Conservation (phyloP, 2,888 invertebrate genomes). For the Drosophila putrida region DNA sequence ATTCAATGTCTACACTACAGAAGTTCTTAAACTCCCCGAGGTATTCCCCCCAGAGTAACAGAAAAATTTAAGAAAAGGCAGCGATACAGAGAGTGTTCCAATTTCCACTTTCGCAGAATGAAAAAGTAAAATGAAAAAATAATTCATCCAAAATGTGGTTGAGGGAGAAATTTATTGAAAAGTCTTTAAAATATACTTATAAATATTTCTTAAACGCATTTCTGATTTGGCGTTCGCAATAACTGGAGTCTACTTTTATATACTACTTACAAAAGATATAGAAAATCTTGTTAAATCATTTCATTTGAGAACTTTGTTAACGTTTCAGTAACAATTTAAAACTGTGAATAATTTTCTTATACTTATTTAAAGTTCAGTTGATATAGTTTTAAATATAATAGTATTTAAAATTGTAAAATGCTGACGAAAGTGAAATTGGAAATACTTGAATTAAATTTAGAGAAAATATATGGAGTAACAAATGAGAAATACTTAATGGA, state of each 20-base stretch:
- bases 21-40: no score
- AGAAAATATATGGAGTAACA: not conserved
- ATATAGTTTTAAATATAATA: not conserved
- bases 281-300: no score
- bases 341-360: not conserved
- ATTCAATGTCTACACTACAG: conserved; percentile 77
- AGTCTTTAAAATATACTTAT: no score
- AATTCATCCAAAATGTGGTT: no score
- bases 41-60: no score
- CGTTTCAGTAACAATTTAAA: not conserved
- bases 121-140: not conserved
- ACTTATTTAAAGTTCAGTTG: not conserved
- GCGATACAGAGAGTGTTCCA: not conserved
- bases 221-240: no score
- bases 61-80: no score
- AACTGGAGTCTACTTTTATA: no score
- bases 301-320: no score
- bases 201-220: no score
- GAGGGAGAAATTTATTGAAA: no score
- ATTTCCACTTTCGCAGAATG: not conserved
- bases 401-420: conserved; percentile 4
- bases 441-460: conserved; percentile 2
- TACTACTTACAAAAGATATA: no score
- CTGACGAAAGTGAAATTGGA: not conserved
- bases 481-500: not conserved